These are phyloP conservation scores for Xenotilapia longispinis DNA, from an alignment of 2,113 vertebrate genomes.

Conservation along the genomic window DNA sequence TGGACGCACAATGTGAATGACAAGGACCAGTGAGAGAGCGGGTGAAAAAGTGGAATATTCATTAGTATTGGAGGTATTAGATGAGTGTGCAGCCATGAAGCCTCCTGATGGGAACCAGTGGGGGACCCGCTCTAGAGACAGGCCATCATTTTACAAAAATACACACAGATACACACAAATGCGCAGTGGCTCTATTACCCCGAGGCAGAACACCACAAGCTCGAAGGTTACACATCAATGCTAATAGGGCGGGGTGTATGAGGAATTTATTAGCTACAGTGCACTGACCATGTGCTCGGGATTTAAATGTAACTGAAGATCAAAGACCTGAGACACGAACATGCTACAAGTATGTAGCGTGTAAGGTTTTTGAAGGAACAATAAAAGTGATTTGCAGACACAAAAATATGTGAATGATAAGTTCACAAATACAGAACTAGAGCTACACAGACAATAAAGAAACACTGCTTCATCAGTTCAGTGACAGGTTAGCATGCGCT, in stretches of 20 bases:
- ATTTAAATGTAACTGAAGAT: conserved; percentile 29
- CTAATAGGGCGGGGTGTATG: conserved; percentile 50
- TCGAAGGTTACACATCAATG: conserved; percentile 65
- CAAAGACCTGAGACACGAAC: neutral
- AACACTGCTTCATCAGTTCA: neutral
- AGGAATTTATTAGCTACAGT: conserved; percentile 52
- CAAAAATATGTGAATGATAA: neutral
- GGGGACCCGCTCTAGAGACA: conserved; percentile 18
- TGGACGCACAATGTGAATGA: neutral
- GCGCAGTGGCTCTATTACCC: conserved; percentile 33
- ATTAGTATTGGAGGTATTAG: conserved; percentile 21
- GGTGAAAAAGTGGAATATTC: neutral
- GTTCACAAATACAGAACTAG: neutral
- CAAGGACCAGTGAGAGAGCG: neutral
- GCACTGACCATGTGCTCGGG: neutral
- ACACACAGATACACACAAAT: neutral
- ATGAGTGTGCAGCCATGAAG: conserved; percentile 18
- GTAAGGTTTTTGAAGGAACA: neutral
- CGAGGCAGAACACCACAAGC: conserved; percentile 57
- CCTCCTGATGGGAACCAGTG: conserved; percentile 42
- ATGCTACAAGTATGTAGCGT: neutral
- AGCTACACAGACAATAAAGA: neutral
- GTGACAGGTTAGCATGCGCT: neutral
- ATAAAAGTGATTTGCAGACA: neutral
- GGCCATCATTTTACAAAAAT: neutral